Conservation (phyloP, 2,113 vertebrate genomes). For the Hemiprocne comata region DNA sequence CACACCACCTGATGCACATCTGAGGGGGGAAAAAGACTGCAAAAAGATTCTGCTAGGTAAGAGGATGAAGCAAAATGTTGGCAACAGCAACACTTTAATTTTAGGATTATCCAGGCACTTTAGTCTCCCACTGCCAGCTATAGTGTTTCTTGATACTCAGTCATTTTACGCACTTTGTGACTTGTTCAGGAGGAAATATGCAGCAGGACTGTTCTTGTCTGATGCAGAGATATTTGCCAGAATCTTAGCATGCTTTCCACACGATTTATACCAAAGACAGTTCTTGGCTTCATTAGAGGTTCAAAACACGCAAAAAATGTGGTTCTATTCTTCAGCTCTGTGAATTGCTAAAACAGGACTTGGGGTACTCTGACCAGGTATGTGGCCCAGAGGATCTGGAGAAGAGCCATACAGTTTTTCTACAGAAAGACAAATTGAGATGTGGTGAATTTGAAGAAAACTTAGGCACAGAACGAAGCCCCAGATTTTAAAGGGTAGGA, state of each 20-base stretch:
- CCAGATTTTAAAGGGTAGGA: neutral
- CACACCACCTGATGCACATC: neutral
- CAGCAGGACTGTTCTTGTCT: neutral
- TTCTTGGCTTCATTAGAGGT: neutral
- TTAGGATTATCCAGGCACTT: neutral
- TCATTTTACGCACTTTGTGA: fast-evolving
- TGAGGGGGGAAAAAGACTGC: neutral
- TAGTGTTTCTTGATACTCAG: neutral
- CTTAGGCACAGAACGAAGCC: neutral
- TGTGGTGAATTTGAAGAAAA: neutral
- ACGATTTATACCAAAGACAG: neutral
- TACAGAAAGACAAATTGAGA: neutral
- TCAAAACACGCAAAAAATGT: neutral
- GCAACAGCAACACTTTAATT: neutral
- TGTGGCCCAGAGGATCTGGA: neutral
- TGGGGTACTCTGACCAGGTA: neutral
- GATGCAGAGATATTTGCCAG: neutral
- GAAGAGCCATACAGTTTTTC: neutral
- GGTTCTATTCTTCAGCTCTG: neutral
- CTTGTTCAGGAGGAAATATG: neutral
- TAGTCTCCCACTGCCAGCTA: neutral
- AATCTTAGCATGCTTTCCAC: neutral
- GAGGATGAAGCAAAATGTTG: neutral
- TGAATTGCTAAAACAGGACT: neutral
- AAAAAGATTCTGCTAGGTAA: neutral